Percentiles rank a stretch among this genome's conserved stretches.
phyloP scores from a whole-genome alignment of 2,113 vertebrate species.

The Sylvilagus bachmani region DNA sequence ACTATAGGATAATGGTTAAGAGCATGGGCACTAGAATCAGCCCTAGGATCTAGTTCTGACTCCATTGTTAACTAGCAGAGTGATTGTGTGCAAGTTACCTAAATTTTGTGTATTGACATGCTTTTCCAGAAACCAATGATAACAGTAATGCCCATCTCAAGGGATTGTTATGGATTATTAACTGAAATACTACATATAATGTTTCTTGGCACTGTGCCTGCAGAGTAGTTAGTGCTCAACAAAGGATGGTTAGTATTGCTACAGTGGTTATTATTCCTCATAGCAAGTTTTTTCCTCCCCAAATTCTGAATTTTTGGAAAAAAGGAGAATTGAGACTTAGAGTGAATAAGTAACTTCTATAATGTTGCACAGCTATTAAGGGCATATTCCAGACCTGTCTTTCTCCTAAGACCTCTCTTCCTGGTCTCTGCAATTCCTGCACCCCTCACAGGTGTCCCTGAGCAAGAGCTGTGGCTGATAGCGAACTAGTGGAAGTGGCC shows the following conservation, averaged over 20 bases:
- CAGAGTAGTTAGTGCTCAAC: not conserved
- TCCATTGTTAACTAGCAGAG: not conserved
- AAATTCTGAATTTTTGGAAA: not conserved
- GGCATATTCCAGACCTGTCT: not conserved
- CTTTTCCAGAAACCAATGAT: constrained; percentile 1
- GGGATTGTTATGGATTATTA: not conserved
- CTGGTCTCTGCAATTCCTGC: not conserved
- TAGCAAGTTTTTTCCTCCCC: not conserved
- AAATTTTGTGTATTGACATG: not conserved
- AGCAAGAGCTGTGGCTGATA: not conserved
- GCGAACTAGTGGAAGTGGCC: not conserved
- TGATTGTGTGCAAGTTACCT: not conserved
- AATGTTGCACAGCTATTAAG: not conserved
- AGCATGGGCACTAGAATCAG: not conserved
- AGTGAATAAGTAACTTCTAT: not conserved
- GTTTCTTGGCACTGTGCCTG: not conserved
- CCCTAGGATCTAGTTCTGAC: not conserved
- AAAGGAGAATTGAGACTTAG: not conserved
- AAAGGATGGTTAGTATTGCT: not conserved
- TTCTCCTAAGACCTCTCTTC: not conserved
- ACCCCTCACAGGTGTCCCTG: not conserved
- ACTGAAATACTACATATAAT: not conserved
- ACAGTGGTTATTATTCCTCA: not conserved
- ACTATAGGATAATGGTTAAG: not conserved
- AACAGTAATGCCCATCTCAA: not conserved